Percentiles rank a stretch among this genome's conserved stretches.
These are phyloP conservation scores for Cricetomys ansorgei DNA, from an alignment of 2,113 vertebrate species.

Conservation along the genomic window DNA sequence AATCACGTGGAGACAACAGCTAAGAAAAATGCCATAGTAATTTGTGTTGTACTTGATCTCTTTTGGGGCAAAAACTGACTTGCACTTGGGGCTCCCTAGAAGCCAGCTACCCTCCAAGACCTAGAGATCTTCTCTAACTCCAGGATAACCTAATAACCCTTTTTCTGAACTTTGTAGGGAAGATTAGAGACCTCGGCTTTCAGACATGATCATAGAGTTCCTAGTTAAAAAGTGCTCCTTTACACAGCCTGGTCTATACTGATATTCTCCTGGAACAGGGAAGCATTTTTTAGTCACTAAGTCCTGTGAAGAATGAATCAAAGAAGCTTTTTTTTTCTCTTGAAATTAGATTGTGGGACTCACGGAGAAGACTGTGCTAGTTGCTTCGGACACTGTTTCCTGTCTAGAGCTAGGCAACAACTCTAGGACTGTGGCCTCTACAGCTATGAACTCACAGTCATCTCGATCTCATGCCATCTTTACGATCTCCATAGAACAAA, in stretches of 20 bases:
- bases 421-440: slow-evolving; percentile 94
- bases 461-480: slow-evolving; percentile 98
- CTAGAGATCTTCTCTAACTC: slow-evolving; percentile 33
- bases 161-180: background rate
- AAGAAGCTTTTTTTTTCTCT: slow-evolving; percentile 61
- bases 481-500: slow-evolving; percentile 95
- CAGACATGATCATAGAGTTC: background rate
- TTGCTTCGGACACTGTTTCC: slow-evolving; percentile 90
- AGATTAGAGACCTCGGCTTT: background rate
- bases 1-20: background rate
- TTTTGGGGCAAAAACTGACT: background rate
- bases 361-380: slow-evolving; percentile 90
- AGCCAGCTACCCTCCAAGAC: background rate
- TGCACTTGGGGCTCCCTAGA: background rate
- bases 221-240: slow-evolving; percentile 25
- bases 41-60: slow-evolving; percentile 20
- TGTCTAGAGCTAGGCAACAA: slow-evolving; percentile 96
- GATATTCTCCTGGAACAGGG: background rate
- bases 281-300: slow-evolving; percentile 28
- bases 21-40: background rate
- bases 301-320: slow-evolving; percentile 35
- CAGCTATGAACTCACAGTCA: slow-evolving; percentile 97
- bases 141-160: background rate
- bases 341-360: slow-evolving; percentile 93
- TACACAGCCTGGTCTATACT: background rate